Percentiles rank a stretch among this genome's conserved stretches.
Evolutionary conservation across 2,113 vertebrate species (phyloP).

Genomic region (Dendrocopos noguchii): DNA sequence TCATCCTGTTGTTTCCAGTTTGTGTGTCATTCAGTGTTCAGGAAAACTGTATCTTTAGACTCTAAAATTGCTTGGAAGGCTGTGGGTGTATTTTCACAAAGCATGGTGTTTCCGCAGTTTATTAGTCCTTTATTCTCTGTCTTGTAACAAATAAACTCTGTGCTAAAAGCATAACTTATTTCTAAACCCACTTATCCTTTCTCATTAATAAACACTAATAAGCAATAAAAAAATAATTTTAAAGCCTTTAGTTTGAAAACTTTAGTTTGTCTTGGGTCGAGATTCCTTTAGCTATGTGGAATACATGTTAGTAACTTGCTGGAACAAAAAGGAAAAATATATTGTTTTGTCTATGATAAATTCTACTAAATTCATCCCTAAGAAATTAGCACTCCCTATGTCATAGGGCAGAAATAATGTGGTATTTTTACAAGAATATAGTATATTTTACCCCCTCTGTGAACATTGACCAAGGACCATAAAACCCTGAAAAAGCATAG

Average conservation of each 20-base stretch:
- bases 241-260: background rate
- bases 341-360: background rate
- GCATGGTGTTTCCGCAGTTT: background rate
- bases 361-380: background rate
- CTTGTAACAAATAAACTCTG: background rate
- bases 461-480: background rate
- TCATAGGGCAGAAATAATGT: background rate
- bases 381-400: background rate
- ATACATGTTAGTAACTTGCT: background rate
- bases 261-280: background rate
- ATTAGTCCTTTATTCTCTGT: background rate
- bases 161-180: background rate
- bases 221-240: background rate
- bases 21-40: background rate
- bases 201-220: background rate
- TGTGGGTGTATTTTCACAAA: background rate
- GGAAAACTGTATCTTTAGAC: background rate
- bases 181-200: background rate
- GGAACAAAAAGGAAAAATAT: background rate
- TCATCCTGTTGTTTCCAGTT: conserved; percentile 31
- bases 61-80: background rate
- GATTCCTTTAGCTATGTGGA: background rate
- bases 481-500: background rate
- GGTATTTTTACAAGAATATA: background rate
- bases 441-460: background rate